Evolutionary conservation across 2,113 vertebrate species (phyloP), one percentile per base, ranked within the genome.

Genomic region (Columba janthina): DNA sequence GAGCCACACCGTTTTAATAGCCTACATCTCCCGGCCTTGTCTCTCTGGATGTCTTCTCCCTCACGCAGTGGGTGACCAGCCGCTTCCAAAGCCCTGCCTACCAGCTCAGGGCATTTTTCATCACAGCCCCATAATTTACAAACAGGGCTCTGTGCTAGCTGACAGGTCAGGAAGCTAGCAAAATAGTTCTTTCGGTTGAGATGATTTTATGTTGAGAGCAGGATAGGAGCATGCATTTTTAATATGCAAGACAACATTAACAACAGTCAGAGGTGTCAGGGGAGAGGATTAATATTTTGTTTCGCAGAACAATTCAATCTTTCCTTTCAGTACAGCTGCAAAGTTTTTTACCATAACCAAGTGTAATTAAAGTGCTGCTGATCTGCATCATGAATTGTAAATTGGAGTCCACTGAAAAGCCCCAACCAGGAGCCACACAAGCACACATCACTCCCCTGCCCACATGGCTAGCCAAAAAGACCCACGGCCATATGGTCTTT

Each of bases 171-270:
- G 88, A 88, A 95, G 70, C 40, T 28, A 90, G 89, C 88, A 97
- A 96, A 96, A 92, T 36, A 85, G 60, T 53, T 54, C 57, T 88
- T 94, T 77, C 56, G 42, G 81, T 58, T 89, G 83, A 44, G 51
- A 53, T 72, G 67, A 78, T 93, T 93, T 95, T 77, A 77, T 53
- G 62, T 94, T 65, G 83, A 38, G 58, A 95, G 74, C 24, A 72
- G 75, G 36, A 51, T 8, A 84, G 57, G 70, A 79, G 74, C 67
- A 89, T 95, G 76, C 57, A 94, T 93, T 93, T 97, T 97, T 97
- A 97, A 96, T 96, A 93, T 72, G 83, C 82, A 95, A 85, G 93
- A 87, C 87, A 95, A 84, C 83, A 94, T 96, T 93, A 96, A 77
- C 88, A 95, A 66, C 85, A 60, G 85, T 94, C 72, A 92, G 78